A percentile compares a stretch with the other conserved stretches of the same genome.
Conservation (phyloP, 2,797 vertebrate species). For the Champsocephalus gunnari region DNA sequence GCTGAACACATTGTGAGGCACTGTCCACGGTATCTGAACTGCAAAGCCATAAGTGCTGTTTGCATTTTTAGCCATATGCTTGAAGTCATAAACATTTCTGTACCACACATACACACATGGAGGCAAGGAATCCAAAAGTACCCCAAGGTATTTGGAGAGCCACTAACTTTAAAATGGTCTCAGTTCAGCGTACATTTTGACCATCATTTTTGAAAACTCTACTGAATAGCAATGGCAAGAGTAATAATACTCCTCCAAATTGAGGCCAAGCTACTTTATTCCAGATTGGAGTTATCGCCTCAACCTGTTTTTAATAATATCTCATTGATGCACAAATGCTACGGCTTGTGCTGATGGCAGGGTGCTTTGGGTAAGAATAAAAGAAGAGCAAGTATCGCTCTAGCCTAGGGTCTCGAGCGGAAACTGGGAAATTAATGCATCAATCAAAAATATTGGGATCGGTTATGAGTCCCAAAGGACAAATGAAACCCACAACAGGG, state of each 20-base stretch:
- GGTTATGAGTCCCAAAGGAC: conserved; percentile 72
- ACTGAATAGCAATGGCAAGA: conserved; percentile 34
- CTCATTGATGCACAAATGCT: conserved; percentile 44
- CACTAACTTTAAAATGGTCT: conserved; percentile 31
- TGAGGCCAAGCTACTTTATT: conserved; percentile 26
- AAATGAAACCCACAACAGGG: conserved; percentile 58
- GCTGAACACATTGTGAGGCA: conserved; percentile 29
- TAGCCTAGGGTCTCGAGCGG: conserved; percentile 62
- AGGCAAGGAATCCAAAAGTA: conserved; percentile 16
- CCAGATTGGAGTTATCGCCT: conserved; percentile 49
- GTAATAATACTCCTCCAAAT: conserved; percentile 34
- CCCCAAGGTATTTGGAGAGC: conserved; percentile 19
- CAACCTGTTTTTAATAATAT: conserved; percentile 72
- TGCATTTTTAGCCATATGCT: conserved; percentile 33
- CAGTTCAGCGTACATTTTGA: conserved; percentile 23
- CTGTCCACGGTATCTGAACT: conserved; percentile 28
- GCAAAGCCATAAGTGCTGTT: conserved; percentile 34
- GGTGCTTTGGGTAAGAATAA: conserved; percentile 46
- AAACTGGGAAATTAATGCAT: conserved; percentile 70
- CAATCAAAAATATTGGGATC: conserved; percentile 68
- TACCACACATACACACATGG: conserved; percentile 1
- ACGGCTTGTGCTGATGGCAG: conserved; percentile 58
- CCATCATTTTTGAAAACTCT: conserved; percentile 24
- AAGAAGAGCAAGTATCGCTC: conserved; percentile 63
- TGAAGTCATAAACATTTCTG: conserved; percentile 36